Evolutionary conservation across 1,140 invertebrate genomes (phyloP).

Genomic region (Thalassaphorura encarpata): DNA sequence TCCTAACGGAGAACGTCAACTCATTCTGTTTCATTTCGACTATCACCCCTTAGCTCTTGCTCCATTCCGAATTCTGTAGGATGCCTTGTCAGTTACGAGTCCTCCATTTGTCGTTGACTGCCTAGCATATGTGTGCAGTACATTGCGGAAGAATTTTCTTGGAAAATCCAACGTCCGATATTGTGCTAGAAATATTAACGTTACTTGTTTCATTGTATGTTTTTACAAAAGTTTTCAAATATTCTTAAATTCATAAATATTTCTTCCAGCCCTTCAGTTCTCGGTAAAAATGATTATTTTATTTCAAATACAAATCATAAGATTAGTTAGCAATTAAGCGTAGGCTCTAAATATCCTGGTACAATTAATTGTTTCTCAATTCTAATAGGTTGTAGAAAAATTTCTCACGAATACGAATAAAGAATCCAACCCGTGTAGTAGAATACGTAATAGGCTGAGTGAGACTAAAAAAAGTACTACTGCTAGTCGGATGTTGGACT

Average conservation of each 20-base stretch:
- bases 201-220: neutral
- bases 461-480: neutral
- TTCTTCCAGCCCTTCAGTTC: no score
- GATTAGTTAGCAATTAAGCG: no score
- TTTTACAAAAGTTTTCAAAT: no score
- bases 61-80: neutral
- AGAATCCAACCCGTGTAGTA: neutral
- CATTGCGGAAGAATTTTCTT: neutral
- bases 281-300: no score
- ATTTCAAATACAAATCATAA: no score
- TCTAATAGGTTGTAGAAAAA: neutral
- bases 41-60: neutral
- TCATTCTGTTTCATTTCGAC: neutral
- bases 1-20: slow-evolving; percentile 8
- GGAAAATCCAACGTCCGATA: neutral
- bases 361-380: no score
- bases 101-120: no score
- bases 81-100: no score
- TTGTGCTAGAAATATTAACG: neutral
- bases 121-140: no score
- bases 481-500: neutral
- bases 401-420: neutral
- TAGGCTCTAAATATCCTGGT: no score
- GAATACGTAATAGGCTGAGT: neutral
- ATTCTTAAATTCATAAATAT: no score